Evolutionary conservation across 2,888 invertebrate species (phyloP).

Genomic region (Trichopria drosophilae): DNA sequence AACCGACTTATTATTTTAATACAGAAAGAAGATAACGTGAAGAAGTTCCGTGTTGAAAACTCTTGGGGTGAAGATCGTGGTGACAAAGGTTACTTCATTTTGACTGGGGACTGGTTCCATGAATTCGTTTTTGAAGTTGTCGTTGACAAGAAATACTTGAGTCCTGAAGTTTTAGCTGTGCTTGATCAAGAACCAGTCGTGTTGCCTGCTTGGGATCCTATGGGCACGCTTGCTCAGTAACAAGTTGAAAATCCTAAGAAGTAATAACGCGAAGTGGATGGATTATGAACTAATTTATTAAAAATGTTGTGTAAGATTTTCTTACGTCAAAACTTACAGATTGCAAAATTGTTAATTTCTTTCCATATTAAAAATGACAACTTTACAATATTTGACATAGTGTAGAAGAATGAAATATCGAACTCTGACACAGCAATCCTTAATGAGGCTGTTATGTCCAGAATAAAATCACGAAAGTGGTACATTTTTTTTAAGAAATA

Average conservation of each 20-base stretch:
- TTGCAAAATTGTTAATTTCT: too few relatives aligned
- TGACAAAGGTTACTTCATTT: slow-evolving; percentile 81
- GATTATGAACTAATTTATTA: too few relatives aligned
- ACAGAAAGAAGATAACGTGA: slow-evolving; percentile 67
- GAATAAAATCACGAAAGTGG: too few relatives aligned
- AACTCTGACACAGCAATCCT: too few relatives aligned
- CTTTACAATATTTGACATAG: too few relatives aligned
- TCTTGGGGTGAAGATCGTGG: slow-evolving; percentile 90
- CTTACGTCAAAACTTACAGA: too few relatives aligned
- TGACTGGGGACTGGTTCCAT: slow-evolving; percentile 85
- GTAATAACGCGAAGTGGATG: too few relatives aligned
- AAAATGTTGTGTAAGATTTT: too few relatives aligned
- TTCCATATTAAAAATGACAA: too few relatives aligned
- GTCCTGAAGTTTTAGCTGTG: slow-evolving; percentile 73
- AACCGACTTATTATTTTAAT: slow-evolving; percentile 29
- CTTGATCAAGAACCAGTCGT: slow-evolving; percentile 76
- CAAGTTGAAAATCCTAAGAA: slow-evolving; percentile 31
- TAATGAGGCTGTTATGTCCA: too few relatives aligned
- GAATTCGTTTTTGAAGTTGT: slow-evolving; percentile 88
- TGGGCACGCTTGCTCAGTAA: slow-evolving; percentile 76
- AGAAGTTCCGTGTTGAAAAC: slow-evolving; percentile 86
- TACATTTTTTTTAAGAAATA: too few relatives aligned
- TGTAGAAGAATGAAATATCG: too few relatives aligned
- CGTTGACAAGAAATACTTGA: slow-evolving; percentile 80
- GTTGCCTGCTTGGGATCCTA: slow-evolving; percentile 92